Conservation (phyloP, 1,140 invertebrate genomes). For the Magallana ariakensis region DNA sequence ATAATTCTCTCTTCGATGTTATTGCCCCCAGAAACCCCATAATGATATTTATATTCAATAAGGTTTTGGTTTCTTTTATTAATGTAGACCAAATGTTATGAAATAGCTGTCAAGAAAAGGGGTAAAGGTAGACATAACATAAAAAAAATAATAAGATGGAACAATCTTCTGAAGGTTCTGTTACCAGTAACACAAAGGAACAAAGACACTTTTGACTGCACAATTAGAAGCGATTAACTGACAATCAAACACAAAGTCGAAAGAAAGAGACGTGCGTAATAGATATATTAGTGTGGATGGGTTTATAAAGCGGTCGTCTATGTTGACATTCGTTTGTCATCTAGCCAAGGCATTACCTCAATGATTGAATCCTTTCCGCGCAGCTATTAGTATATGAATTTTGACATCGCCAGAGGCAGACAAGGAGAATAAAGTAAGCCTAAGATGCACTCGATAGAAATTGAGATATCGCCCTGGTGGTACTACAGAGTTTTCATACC, state of each 20-base stretch:
- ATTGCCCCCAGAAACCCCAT: background rate
- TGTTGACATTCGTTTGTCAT: slow-evolving; percentile 4
- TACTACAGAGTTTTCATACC: background rate
- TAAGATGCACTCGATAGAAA: slow-evolving; percentile 15
- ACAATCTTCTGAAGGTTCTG: background rate
- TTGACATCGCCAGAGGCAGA: slow-evolving; percentile 19
- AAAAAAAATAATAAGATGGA: background rate
- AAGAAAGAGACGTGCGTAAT: slow-evolving; percentile 5
- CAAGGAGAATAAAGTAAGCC: background rate
- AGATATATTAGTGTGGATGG: slow-evolving; percentile 5
- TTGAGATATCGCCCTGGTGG: background rate
- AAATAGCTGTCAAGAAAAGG: background rate
- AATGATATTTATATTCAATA: background rate
- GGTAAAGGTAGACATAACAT: background rate
- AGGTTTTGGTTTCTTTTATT: background rate
- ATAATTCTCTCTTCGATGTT: background rate
- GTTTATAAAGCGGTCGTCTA: background rate
- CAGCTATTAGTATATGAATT: slow-evolving; percentile 30
- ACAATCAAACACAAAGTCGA: slow-evolving; percentile 16
- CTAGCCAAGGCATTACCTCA: background rate
- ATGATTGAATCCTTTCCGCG: slow-evolving; percentile 27
- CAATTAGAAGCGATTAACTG: slow-evolving; percentile 34
- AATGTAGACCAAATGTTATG: background rate
- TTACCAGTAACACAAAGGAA: slow-evolving; percentile 26
- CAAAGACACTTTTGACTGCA: slow-evolving; percentile 21